Percentiles rank a stretch among this genome's conserved stretches.
Conservation (phyloP, 2,113 vertebrate species). For the Etia nguti region DNA sequence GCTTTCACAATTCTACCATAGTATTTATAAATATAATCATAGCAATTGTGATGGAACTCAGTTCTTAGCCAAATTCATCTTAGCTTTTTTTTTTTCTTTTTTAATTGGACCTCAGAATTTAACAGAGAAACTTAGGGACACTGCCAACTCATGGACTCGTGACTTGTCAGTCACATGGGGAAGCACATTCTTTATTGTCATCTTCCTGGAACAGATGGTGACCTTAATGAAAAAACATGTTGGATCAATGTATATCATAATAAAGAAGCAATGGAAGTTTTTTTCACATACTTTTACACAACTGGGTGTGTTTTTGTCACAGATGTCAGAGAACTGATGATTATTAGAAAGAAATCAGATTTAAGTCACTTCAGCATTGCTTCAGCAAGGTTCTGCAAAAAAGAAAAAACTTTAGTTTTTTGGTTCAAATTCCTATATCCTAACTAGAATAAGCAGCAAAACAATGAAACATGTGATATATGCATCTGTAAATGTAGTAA, state of each 20-base stretch:
- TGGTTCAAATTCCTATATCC: fast-evolving
- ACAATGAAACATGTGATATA: background rate
- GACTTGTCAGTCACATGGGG: fast-evolving
- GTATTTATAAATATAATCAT: background rate
- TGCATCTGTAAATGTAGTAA: background rate
- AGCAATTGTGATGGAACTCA: background rate
- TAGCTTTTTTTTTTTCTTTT: fast-evolving
- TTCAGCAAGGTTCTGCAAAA: background rate
- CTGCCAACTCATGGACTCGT: background rate
- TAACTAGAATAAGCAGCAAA: background rate
- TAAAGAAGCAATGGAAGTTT: background rate
- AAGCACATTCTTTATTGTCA: background rate
- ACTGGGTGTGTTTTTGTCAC: background rate
- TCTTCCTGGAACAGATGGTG: too few relatives aligned
- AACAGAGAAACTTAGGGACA: background rate
- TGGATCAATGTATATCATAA: background rate
- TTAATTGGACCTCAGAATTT: background rate
- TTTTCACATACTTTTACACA: background rate
- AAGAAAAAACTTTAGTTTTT: background rate
- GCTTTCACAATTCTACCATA: background rate
- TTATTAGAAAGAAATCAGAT: background rate
- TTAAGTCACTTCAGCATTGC: background rate
- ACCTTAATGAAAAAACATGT: background rate
- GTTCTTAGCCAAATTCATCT: background rate
- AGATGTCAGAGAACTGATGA: background rate